Evolutionary conservation across 2,113 vertebrate genomes (phyloP), one percentile per base, ranked within the genome.

Genomic region (Trichomycterus rosablanca): DNA sequence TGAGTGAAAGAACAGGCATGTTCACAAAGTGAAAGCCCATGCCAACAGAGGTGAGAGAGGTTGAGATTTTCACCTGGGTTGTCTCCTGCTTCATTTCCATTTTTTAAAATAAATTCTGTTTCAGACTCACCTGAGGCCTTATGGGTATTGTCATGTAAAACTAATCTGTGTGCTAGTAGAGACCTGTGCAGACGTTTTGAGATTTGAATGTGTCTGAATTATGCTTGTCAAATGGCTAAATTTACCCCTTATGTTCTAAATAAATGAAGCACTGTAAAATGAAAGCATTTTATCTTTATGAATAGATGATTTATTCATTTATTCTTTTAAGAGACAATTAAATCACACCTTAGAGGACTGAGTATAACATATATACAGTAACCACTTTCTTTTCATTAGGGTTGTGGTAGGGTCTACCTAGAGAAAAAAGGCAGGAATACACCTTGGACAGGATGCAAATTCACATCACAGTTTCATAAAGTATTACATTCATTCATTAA

Each of bases 41-140:
- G n/a, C n/a, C n/a, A n/a, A n/a, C n/a, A n/a, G n/a, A n/a, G 34
- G 34, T 44, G 23, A 46, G 54, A 65, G 55, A 60, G 45, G 32
- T 34, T 53, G 10, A 32, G n/a, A 9, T 11, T 34, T 35, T 6
- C 24, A 14, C 32, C 26, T 18, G 16, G 22, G 49, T 44, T 30
- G 42, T 32, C 9, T 9, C 26, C 59, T 46, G 39, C 35, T 53
- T 59, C 48, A 49, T 60, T 54, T 65, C 16, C 40, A 30, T 14
- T 61, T 50, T 35, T 55, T 52, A 26, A 18, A 43, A 50, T 53
- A 14, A n/a, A 49, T 40, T 48, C 52, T 46, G 23, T 39, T 26
- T 30, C 30, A 59, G 19, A 7, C 26, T 32, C 35, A 51, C 64
- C 20, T 28, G 57, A 40, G 44, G 59, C 15, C 51, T 66, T 40